Evolutionary conservation across 2,888 invertebrate genomes (phyloP).

Genomic region (Mactromeris polynyma): DNA sequence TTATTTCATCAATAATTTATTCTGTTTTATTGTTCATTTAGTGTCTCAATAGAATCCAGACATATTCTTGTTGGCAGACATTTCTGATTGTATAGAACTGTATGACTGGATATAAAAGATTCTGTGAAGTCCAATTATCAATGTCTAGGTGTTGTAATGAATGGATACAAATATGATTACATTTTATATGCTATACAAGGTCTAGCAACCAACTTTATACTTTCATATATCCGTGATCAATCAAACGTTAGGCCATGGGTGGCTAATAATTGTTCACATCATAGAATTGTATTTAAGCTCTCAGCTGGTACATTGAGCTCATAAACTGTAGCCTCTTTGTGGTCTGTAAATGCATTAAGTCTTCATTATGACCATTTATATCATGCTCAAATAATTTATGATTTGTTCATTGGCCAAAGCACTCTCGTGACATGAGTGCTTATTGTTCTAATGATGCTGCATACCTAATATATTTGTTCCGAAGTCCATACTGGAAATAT

Average conservation of each 20-base stretch:
- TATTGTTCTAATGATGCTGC: not conserved
- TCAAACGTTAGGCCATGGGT: no score
- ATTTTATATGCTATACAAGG: not conserved
- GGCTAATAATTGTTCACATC: no score
- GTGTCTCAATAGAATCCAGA: not conserved
- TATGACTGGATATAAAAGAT: not conserved
- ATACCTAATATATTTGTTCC: not conserved
- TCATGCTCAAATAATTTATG: not conserved
- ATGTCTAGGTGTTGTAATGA: constrained; percentile 19
- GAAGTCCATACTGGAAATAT: not conserved
- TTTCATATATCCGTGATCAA: no score
- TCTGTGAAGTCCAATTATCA: constrained; percentile 8
- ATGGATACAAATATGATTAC: constrained; percentile 1
- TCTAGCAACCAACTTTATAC: no score
- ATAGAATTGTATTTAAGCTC: no score
- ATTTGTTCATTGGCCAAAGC: constrained; percentile 7
- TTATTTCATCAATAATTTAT: constrained; percentile 16
- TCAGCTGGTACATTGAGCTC: no score
- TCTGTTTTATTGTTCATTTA: constrained; percentile 20
- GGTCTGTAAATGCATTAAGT: not conserved
- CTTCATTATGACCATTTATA: constrained; percentile 2
- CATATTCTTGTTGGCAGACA: not conserved
- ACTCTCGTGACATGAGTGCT: not conserved
- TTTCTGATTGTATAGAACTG: not conserved
- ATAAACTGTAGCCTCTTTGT: not conserved